These are phyloP conservation scores for Drosophila antonietae DNA, from an alignment of 2,888 invertebrate species.

Conservation along the genomic window DNA sequence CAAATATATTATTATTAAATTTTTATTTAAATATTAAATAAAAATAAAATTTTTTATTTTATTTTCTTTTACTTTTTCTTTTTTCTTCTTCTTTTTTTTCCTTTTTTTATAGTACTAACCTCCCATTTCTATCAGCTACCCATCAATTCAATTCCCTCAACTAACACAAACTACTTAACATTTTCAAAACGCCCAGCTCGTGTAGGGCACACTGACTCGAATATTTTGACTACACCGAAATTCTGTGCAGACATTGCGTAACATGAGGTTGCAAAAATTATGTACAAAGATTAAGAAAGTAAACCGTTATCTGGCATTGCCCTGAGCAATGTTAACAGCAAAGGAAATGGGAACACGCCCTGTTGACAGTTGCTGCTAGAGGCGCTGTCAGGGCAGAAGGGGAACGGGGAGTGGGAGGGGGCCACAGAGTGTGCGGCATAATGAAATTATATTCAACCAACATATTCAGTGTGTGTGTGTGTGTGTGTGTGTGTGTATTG, in stretches of 20 bases:
- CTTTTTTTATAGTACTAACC: too few relatives aligned
- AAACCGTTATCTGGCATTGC: conserved; percentile 72
- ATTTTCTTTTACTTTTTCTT: too few relatives aligned
- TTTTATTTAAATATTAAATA: too few relatives aligned
- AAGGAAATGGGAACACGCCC: conserved; percentile 37
- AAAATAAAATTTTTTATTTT: too few relatives aligned
- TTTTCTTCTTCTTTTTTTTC: too few relatives aligned
- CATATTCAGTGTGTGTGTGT: conserved; percentile 19
- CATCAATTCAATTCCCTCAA: neutral
- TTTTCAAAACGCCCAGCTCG: neutral
- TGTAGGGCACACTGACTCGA: conserved; percentile 23
- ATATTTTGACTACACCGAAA: conserved; percentile 21
- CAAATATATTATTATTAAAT: too few relatives aligned
- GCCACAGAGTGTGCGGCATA: conserved; percentile 14
- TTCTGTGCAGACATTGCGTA: conserved; percentile 40
- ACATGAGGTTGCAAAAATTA: conserved; percentile 70
- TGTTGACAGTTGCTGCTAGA: conserved; percentile 64
- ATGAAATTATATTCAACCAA: conserved; percentile 52
- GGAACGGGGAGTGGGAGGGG: neutral
- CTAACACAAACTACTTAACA: neutral
- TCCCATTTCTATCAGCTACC: too few relatives aligned
- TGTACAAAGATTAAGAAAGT: conserved; percentile 77
- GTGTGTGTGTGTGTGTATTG: conserved; percentile 1
- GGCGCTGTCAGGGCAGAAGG: conserved; percentile 1
- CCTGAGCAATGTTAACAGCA: conserved; percentile 33